These are phyloP conservation scores for Siniperca knerii DNA, from an alignment of 2,113 vertebrate genomes.

Conservation along the genomic window DNA sequence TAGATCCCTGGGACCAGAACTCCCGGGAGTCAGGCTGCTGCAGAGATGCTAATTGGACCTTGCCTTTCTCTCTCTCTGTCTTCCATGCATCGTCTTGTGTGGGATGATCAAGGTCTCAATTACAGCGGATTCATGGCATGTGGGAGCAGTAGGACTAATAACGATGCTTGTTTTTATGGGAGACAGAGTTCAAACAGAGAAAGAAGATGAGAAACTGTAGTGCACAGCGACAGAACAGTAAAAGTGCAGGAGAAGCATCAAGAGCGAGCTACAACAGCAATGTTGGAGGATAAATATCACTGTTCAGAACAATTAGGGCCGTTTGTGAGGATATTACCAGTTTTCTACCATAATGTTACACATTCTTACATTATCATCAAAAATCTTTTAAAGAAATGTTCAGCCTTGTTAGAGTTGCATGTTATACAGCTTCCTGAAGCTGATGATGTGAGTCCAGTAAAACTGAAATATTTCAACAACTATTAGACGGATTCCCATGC, in stretches of 20 bases:
- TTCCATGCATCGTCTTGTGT: slow-evolving; percentile 41
- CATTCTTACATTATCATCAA: background rate
- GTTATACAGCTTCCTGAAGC: background rate
- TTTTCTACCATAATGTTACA: background rate
- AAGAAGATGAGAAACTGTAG: background rate
- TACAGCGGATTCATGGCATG: slow-evolving; percentile 29
- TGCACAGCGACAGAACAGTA: background rate
- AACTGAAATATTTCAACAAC: background rate
- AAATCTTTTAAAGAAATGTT: background rate
- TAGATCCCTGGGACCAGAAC: slow-evolving; percentile 56
- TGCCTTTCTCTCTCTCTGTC: slow-evolving; percentile 37
- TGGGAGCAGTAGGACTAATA: slow-evolving; percentile 42
- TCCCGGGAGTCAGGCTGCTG: slow-evolving; percentile 38
- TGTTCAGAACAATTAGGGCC: background rate
- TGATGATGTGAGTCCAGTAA: background rate
- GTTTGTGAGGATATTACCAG: slow-evolving; percentile 3
- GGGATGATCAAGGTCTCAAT: slow-evolving; percentile 72
- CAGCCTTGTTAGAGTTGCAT: background rate
- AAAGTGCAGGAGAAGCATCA: background rate
- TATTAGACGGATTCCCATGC: background rate
- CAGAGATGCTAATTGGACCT: slow-evolving; percentile 69
- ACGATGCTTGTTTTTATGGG: slow-evolving; percentile 24
- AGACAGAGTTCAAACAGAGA: slow-evolving; percentile 27
- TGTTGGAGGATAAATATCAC: background rate
- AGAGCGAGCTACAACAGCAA: background rate